Conservation (phyloP, 2,113 vertebrate genomes). For the Chitala chitala region DNA sequence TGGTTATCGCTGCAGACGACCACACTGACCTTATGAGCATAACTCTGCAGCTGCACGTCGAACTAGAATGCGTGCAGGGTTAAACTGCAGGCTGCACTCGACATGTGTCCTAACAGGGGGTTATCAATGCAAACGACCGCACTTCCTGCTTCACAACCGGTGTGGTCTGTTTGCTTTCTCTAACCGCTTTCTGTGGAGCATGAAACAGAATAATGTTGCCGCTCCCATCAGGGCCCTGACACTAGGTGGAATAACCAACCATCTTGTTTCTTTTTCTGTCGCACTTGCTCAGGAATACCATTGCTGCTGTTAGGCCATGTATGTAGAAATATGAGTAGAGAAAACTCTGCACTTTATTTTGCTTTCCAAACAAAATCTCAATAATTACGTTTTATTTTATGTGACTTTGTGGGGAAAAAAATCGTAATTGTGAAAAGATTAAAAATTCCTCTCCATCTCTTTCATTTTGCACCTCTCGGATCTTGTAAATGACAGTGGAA, state of each 20-base stretch:
- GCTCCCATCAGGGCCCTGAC: conserved; percentile 34
- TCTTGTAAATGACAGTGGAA: not conserved
- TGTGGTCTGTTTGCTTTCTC: conserved; percentile 35
- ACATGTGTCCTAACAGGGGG: conserved; percentile 9
- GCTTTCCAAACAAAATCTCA: not conserved
- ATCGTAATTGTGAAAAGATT: not conserved
- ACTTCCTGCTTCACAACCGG: conserved; percentile 33
- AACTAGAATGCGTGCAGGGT: not conserved
- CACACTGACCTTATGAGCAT: not conserved
- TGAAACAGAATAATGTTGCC: conserved; percentile 41
- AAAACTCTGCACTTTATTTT: not conserved
- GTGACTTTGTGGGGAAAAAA: not conserved
- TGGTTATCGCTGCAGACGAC: not conserved
- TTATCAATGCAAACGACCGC: conserved; percentile 1
- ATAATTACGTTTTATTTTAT: not conserved
- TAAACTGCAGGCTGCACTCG: not conserved
- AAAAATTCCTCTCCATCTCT: not conserved
- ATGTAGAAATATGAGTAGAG: conserved; percentile 4
- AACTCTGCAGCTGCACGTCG: not conserved
- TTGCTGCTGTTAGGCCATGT: conserved; percentile 37
- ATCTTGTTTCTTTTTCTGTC: no score
- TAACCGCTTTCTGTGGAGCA: conserved; percentile 29
- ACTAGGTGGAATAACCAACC: no score
- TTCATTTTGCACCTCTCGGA: not conserved
- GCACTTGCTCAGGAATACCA: conserved; percentile 23